Conservation (phyloP, 2,888 invertebrate species). For the Papilio protenor region DNA sequence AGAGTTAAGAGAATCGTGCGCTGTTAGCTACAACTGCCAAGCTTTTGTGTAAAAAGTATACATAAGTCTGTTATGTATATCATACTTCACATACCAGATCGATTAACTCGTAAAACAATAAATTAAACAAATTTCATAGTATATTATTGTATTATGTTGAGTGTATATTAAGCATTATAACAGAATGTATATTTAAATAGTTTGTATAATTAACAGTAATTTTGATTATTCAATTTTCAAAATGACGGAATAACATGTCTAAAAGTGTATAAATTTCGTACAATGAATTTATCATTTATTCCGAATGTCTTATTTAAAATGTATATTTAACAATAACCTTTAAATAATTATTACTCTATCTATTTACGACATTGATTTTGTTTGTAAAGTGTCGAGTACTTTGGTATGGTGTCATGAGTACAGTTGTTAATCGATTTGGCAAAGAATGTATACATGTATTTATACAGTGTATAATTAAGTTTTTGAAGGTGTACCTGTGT, state of each 20-base stretch:
- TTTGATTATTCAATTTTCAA: too few species aligned
- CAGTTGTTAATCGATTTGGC: neutral
- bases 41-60: too few species aligned
- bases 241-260: too few species aligned
- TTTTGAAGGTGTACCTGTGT: slow-evolving; percentile 89
- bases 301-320: neutral
- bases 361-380: neutral
- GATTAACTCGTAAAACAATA: too few species aligned
- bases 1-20: too few species aligned
- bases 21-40: too few species aligned
- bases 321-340: neutral
- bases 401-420: neutral
- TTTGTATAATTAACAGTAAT: neutral
- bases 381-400: too few species aligned
- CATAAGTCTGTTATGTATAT: too few species aligned
- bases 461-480: slow-evolving; percentile 8
- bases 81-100: too few species aligned
- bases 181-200: neutral
- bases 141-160: neutral
- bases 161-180: neutral
- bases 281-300: neutral
- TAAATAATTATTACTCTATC: neutral
- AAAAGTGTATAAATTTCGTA: neutral
- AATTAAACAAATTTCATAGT: too few species aligned
- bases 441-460: neutral